Base-by-base conservation (phyloP, 2,113 vertebrate species). In the Xiphias gladius region DNA sequence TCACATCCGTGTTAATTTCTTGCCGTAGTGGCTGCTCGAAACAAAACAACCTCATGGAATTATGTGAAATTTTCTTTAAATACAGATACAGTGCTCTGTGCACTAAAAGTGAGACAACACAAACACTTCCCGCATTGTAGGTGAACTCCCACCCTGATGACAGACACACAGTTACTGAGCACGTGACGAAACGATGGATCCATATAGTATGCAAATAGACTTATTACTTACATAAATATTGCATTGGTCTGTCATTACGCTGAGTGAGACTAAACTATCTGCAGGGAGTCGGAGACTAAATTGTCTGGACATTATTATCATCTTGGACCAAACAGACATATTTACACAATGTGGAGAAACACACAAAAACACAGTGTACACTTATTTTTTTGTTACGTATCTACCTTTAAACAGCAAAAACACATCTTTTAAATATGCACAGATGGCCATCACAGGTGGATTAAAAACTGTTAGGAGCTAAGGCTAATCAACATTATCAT, bases 221-320 rank as follows among this genome's bases (percentile, higher is more conserved):
- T 83, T 68, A 82, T 88, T 86, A 93, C 88, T 82, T 62, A 93
- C 93, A 94, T 87, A 93, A 90, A 93, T 93, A 93, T 93, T 93
- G 93, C 93, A 93, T 94, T 90, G 89, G 83, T 90, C 80, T 90
- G 75, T 86, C 80, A 59, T 81, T 76, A 82, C 28, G 71, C 73
- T 39, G 76, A 84, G 87, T 37, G 84, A 86, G 74, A 83, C 88
- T 83, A 86, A 84, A 84, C 80, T 87, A 89, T 83, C 35, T 79
- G 86, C 81, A 73, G 70, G 83, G 74, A 62, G 41, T 9, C 32
- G 12, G 26, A 48, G 73, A 83, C 82, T 80, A 86, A 84, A 66
- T 19, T 58, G 65, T 84, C 66, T 46, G 68, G 76, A 84, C 66
- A 20, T 67, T 35, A 62, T 79, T 17, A 73, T 76, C 70, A 76